phyloP scores from a whole-genome alignment of 2,113 vertebrate species.

The Cyrtonyx montezumae region DNA sequence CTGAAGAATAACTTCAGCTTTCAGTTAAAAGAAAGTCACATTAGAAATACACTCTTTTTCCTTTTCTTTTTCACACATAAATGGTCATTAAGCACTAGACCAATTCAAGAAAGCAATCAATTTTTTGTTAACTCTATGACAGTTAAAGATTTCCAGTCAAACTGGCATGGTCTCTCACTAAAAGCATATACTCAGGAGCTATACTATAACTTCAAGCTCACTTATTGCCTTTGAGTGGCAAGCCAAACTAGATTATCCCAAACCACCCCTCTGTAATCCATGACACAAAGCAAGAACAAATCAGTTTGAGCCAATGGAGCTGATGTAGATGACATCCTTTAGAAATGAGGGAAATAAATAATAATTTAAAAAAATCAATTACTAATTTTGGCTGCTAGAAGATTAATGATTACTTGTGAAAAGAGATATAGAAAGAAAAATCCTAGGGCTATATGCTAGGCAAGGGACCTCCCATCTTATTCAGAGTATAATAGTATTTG shows the following conservation, averaged over 20 bases:
- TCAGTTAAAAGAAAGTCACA: neutral
- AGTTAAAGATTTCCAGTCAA: neutral
- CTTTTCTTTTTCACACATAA: neutral
- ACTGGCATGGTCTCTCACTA: neutral
- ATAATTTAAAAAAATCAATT: neutral
- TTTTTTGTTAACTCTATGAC: neutral
- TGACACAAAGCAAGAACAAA: neutral
- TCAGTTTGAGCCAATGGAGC: neutral
- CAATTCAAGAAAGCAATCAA: neutral
- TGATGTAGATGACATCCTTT: neutral
- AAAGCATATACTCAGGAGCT: neutral
- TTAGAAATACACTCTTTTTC: neutral
- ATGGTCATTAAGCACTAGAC: neutral
- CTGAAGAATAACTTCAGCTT: neutral
- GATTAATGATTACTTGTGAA: neutral
- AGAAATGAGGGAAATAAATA: neutral
- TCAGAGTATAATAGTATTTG: slow-evolving; percentile 32
- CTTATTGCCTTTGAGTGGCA: neutral
- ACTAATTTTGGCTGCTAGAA: neutral
- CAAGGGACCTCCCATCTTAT: slow-evolving; percentile 29
- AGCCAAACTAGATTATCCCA: neutral
- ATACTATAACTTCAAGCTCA: neutral
- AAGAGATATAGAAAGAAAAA: neutral
- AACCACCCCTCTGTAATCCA: neutral
- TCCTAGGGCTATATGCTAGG: neutral